Evolutionary conservation across 1,140 invertebrate species (phyloP).

Genomic region (Pachypeltis micranthus): DNA sequence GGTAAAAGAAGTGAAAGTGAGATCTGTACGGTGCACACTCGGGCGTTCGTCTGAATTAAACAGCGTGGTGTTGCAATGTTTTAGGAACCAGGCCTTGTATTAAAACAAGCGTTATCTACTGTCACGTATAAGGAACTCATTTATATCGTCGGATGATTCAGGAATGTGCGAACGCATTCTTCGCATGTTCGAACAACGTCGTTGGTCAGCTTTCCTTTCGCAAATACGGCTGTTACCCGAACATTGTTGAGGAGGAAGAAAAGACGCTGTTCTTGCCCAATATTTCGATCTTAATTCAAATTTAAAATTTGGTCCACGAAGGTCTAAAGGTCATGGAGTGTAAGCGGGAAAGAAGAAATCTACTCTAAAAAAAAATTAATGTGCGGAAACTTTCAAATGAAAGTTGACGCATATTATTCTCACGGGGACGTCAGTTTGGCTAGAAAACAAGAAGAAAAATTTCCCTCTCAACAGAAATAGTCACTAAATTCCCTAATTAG

Average conservation of each 20-base stretch:
- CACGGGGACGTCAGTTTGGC: slow-evolving; percentile 38
- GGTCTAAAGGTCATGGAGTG: slow-evolving; percentile 35
- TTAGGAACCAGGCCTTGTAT: slow-evolving; percentile 62
- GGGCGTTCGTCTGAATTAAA: neutral
- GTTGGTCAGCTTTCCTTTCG: slow-evolving; percentile 44
- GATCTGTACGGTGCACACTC: neutral
- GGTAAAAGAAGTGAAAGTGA: neutral
- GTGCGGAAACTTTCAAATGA: slow-evolving; percentile 30
- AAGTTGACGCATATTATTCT: slow-evolving; percentile 56
- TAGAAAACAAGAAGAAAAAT: slow-evolving; percentile 28
- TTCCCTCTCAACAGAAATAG: slow-evolving; percentile 55
- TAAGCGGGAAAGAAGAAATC: slow-evolving; percentile 68
- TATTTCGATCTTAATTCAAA: slow-evolving; percentile 59
- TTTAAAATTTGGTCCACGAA: slow-evolving; percentile 58
- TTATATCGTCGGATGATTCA: slow-evolving; percentile 90
- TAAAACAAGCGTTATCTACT: slow-evolving; percentile 86
- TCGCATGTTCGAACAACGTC: slow-evolving; percentile 63
- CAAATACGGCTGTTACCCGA: slow-evolving; percentile 58
- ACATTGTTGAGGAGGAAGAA: slow-evolving; percentile 62
- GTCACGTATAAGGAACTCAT: slow-evolving; percentile 84
- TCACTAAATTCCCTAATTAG: slow-evolving; percentile 59
- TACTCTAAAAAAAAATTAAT: slow-evolving; percentile 64
- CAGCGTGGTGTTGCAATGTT: slow-evolving; percentile 25
- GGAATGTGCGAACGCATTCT: slow-evolving; percentile 67
- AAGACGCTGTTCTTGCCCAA: slow-evolving; percentile 51